Conservation (phyloP, 37 sponge, comb jelly and placozoan species). For the Diacarnus erythraeanus region DNA sequence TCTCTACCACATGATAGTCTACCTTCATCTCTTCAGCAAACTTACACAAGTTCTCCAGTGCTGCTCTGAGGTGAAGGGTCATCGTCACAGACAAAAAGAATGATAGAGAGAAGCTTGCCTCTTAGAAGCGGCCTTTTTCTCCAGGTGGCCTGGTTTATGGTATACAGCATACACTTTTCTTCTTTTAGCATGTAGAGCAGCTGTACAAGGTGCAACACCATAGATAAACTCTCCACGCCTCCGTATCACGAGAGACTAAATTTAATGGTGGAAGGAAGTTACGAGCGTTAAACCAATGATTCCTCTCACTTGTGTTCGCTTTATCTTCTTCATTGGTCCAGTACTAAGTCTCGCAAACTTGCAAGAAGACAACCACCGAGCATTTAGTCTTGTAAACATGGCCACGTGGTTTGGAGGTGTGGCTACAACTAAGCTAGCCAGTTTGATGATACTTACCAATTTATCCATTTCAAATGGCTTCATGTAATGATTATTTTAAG, state of each 20-base stretch:
- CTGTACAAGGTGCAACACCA: slow-evolving; percentile 65
- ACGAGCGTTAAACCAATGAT: no score
- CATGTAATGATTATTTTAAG: background rate
- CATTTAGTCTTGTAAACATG: background rate
- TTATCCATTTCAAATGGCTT: background rate
- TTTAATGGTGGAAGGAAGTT: background rate
- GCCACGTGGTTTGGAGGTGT: background rate
- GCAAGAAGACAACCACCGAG: background rate
- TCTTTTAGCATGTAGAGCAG: slow-evolving; percentile 56
- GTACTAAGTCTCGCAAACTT: background rate
- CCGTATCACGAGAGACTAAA: background rate
- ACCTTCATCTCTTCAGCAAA: slow-evolving; percentile 17
- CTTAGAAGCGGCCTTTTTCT: slow-evolving; percentile 27
- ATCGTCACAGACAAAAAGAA: background rate
- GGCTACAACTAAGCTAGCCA: background rate
- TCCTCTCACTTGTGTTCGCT: background rate
- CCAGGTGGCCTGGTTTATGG: slow-evolving; percentile 3
- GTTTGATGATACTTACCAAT: background rate
- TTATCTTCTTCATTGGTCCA: background rate
- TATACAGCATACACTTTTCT: slow-evolving; percentile 40
- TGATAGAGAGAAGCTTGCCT: slow-evolving; percentile 10
- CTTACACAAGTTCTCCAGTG: slow-evolving; percentile 4
- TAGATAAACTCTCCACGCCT: slow-evolving; percentile 63
- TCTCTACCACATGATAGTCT: slow-evolving; percentile 29
- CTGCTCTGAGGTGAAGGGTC: background rate